Evolutionary conservation across 2,888 invertebrate genomes (phyloP), one percentile per base, ranked within the genome.

Genomic region (Ceriagrion tenellum): DNA sequence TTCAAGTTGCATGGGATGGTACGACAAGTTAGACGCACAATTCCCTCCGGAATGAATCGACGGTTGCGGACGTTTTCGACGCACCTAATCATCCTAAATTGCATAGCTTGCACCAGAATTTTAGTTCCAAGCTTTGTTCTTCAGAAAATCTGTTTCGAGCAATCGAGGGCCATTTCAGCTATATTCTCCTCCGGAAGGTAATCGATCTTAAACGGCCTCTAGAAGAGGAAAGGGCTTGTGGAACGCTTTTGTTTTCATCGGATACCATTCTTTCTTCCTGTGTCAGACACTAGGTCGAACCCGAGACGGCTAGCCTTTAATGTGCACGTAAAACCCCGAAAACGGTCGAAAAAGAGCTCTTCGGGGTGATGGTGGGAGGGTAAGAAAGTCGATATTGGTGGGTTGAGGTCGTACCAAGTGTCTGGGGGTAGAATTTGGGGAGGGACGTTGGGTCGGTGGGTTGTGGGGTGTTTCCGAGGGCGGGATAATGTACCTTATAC

Each of bases 231-330:
- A 18, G 81, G 81, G 16, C 12, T 30, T 16, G 81, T 8, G 18
- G 0, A 35, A 18, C 16, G 81, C 81, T 35, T 81, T 81, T 81
- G 35, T 81, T 81, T 81, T 81, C 81, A n/a, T 81, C 35, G 12
- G 18, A 81, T 13, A 8, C 16, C 81, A 81, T 81, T 35, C 26
- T 35, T 26, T 69, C 69, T 69, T 26, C 35, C 81, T 18, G 81
- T 81, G 81, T 35, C 81, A 81, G 81, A 81, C 81, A 81, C 81
- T 81, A 35, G 81, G 81, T 81, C 81, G 81, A 35, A 81, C 81
- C 81, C 81, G 81, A 81, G 81, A 81, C 69, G 69, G 26, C 26
- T 20, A 12, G 4, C 69, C 26, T 69, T 69, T 69, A 69, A 59
- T 81, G 81, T 81, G 35, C 81, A 16, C 81, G 81, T 81, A 35